Conservation (phyloP, 2,797 vertebrate genomes). For the Garrulus glandarius region DNA sequence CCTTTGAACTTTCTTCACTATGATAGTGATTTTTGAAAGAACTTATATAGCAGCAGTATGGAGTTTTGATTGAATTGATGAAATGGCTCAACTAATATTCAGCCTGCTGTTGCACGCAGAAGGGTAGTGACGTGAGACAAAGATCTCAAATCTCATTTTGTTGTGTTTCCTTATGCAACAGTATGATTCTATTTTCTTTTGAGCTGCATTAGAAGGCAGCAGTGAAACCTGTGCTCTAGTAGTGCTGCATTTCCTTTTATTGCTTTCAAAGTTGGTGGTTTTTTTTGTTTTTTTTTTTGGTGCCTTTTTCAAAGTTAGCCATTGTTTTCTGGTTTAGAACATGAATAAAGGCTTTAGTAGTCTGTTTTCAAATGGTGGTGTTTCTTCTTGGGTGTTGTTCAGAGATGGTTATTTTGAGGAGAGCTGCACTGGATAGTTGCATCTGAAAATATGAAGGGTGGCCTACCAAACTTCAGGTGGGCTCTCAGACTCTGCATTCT, state of each 20-base stretch:
- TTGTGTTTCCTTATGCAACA: background rate
- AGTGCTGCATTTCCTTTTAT: background rate
- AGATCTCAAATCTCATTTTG: background rate
- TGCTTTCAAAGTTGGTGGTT: background rate
- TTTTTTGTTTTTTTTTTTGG: background rate
- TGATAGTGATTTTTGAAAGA: background rate
- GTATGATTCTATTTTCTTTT: background rate
- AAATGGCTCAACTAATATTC: background rate
- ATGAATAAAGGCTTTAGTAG: background rate
- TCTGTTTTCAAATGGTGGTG: background rate
- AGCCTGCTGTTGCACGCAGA: background rate
- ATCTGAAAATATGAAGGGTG: background rate
- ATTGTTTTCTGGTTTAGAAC: background rate
- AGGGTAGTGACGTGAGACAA: background rate
- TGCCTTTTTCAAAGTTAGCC: background rate
- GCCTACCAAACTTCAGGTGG: background rate
- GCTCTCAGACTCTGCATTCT: background rate
- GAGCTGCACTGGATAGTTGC: background rate
- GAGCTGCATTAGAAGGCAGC: background rate
- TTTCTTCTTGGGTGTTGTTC: background rate
- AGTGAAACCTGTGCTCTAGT: background rate
- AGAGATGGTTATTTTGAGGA: background rate
- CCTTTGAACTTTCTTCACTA: slow-evolving; percentile 7
- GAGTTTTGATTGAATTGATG: background rate
- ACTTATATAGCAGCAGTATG: background rate